Evolutionary conservation across 2,888 invertebrate genomes (phyloP), one percentile per base, ranked within the genome.

Genomic region (Hololepta plana): DNA sequence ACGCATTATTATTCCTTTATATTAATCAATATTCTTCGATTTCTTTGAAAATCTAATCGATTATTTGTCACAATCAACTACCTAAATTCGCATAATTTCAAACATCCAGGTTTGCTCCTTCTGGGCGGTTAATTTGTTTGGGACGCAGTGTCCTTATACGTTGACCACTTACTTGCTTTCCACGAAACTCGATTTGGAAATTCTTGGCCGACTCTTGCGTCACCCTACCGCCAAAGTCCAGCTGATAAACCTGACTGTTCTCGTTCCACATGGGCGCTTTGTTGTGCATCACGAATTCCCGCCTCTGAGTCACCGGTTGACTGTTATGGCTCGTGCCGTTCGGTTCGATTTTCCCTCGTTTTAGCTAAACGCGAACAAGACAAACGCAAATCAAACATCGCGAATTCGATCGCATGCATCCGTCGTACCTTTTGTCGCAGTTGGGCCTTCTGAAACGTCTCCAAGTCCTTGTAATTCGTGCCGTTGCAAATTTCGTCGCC

Each of bases 201-300:
- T 98, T 98, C 59, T 98, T 98, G 9, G 96, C 96, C 21, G 93
- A 95, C 55, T 98, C 96, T 57, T 96, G 96, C 3, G 96, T 98
- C 32, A 98, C 98, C 37, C 98, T 65, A 7, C 98, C 98, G 3
- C 96, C 96, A 59, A 98, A 98, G 60, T 98, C 98, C 22, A 98
- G 64, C 51, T 96, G 96, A 59, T 96, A 98, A 8, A 98, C 96
- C 57, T 98, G 96, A 49, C 88, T 91, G 56, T 84, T 85, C 57
- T 98, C 96, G 55, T 98, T 98, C 98, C 98, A 98, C 55, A 57
- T 57, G 3, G 55, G 55, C 5, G 79, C 75, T 57, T 98, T 96
- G 58, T 98, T 98, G 57, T 93, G 90, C 84, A 95, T 88, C 23
- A 88, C 72, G 44, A 91, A 81, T 56, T 91, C 85, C 4, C 79